These are phyloP conservation scores for Lethrus apterus DNA, from an alignment of 1,140 invertebrate species.

Conservation along the genomic window DNA sequence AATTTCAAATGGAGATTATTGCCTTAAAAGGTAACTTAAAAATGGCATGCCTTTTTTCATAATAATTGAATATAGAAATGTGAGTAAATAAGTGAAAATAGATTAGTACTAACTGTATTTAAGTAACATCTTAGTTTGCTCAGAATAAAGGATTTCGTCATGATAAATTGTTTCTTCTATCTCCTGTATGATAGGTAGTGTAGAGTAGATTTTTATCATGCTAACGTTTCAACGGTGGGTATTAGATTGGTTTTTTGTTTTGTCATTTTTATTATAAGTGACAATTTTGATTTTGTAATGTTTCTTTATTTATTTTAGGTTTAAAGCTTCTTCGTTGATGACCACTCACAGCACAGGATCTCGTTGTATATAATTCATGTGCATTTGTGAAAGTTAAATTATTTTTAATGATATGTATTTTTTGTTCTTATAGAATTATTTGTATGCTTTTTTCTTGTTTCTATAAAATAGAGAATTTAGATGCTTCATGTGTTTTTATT, in stretches of 20 bases:
- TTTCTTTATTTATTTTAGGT: conserved; percentile 27
- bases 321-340: conserved; percentile 32
- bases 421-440: no score
- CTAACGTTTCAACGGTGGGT: background rate
- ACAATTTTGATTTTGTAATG: conserved; percentile 30
- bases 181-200: no score
- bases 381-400: no score
- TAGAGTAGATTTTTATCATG: background rate
- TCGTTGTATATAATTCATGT: no score
- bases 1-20: background rate
- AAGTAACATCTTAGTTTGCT: no score
- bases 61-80: background rate
- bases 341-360: background rate
- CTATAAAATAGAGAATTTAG: no score
- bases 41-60: background rate
- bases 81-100: background rate
- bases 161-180: no score
- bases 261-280: conserved; percentile 7
- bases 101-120: no score
- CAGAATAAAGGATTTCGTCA: no score
- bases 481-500: no score
- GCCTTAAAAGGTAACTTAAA: background rate
- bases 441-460: no score
- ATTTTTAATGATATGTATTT: no score
- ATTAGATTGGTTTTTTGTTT: conserved; percentile 8